Evolutionary conservation across 2,113 vertebrate species (phyloP).

Genomic region (Malurus elegans): DNA sequence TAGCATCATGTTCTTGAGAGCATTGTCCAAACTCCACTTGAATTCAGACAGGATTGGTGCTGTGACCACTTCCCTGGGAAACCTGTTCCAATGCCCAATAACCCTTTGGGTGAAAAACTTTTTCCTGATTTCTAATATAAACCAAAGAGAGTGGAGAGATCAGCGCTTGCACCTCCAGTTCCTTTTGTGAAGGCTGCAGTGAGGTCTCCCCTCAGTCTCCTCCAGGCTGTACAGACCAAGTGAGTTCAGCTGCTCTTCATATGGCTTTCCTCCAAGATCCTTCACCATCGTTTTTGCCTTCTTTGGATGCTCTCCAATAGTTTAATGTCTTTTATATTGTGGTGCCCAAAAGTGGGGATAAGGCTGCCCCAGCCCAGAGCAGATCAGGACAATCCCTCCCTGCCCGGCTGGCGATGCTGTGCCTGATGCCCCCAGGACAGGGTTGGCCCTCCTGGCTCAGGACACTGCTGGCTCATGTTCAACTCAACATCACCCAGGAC

Average conservation of each 20-base stretch:
- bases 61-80: background rate
- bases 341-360: background rate
- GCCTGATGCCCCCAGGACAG: background rate
- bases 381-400: background rate
- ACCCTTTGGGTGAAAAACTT: background rate
- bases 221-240: background rate
- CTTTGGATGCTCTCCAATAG: background rate
- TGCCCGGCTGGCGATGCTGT: fast-evolving
- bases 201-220: background rate
- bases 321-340: background rate
- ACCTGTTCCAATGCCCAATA: background rate
- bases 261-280: fast-evolving
- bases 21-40: background rate
- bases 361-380: fast-evolving
- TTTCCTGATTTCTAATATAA: background rate
- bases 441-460: background rate
- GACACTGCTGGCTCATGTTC: background rate
- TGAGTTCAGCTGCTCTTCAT: background rate
- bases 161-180: fast-evolving
- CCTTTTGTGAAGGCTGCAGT: fast-evolving
- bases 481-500: fast-evolving
- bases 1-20: background rate
- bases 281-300: background rate
- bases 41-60: background rate
- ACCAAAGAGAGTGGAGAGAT: background rate